Conservation (phyloP, 2,113 vertebrate species). For the Thoracochromis brauschi region DNA sequence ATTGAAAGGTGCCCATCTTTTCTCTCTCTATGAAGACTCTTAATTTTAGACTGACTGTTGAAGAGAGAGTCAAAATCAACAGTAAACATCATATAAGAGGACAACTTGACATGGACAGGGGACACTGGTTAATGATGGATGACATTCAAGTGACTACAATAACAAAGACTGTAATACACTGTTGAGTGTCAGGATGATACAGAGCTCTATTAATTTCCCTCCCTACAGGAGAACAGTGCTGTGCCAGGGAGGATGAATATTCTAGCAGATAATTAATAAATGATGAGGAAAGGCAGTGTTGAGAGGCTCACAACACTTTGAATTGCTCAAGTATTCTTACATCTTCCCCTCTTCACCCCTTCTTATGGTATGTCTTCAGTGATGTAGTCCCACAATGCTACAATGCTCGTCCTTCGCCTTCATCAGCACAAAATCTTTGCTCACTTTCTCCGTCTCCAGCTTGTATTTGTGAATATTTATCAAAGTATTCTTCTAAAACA, state of each 20-base stretch:
- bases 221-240: not conserved
- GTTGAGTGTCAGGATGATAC: conserved; percentile 7
- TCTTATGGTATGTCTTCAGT: not conserved
- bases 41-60: conserved; percentile 1
- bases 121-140: not conserved
- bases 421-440: not conserved
- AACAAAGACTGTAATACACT: not conserved
- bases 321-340: conserved; percentile 6
- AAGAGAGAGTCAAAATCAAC: not conserved
- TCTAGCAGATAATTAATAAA: conserved; percentile 49
- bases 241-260: conserved; percentile 30
- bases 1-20: not conserved
- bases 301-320: conserved; percentile 5
- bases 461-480: not conserved
- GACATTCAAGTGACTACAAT: not conserved
- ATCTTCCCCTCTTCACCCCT: not conserved
- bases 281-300: conserved; percentile 32
- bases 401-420: not conserved
- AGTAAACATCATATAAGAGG: not conserved
- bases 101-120: not conserved
- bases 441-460: not conserved
- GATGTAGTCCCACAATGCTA: not conserved
- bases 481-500: not conserved
- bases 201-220: conserved; percentile 20
- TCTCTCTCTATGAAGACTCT: not conserved